phyloP scores from a whole-genome alignment of 2,888 invertebrate species.

The Macrosoma leucophasiata region DNA sequence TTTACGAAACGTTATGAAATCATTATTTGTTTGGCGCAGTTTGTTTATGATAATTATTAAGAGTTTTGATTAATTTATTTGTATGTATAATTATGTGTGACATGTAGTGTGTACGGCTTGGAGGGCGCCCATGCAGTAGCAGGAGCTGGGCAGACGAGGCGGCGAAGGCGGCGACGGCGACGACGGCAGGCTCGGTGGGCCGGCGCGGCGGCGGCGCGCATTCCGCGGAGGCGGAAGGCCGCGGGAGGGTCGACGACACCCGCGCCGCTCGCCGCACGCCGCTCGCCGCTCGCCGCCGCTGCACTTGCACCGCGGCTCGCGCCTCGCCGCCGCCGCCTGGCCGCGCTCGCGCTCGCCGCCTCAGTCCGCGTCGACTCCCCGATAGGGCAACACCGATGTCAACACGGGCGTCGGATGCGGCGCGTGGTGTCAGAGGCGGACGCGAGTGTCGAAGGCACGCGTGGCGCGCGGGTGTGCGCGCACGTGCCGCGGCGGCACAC shows the following conservation, averaged over 20 bases:
- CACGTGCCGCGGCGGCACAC: constrained; percentile 36
- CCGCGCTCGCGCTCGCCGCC: constrained; percentile 31
- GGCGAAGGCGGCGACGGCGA: background rate
- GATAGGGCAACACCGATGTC: constrained; percentile 47
- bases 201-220: constrained; percentile 24
- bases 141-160: too few species aligned
- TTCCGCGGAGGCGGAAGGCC: constrained; percentile 32
- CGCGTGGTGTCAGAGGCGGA: constrained; percentile 37
- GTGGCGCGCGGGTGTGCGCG: constrained; percentile 36
- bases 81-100: constrained; percentile 1
- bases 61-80: too few species aligned
- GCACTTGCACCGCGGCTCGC: constrained; percentile 47
- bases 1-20: too few species aligned
- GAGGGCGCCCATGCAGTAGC: background rate
- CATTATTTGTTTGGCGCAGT: too few species aligned
- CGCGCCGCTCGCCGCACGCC: constrained; percentile 31
- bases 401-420: constrained; percentile 28
- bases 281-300: constrained; percentile 32
- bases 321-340: constrained; percentile 29
- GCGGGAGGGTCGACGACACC: constrained; percentile 33
- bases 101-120: background rate
- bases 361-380: constrained; percentile 60
- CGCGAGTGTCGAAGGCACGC: constrained; percentile 35
- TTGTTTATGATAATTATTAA: too few species aligned
- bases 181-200: constrained; percentile 5